Base-by-base conservation (phyloP, 2,797 vertebrate genomes). In the Triplophysa bombifrons region DNA sequence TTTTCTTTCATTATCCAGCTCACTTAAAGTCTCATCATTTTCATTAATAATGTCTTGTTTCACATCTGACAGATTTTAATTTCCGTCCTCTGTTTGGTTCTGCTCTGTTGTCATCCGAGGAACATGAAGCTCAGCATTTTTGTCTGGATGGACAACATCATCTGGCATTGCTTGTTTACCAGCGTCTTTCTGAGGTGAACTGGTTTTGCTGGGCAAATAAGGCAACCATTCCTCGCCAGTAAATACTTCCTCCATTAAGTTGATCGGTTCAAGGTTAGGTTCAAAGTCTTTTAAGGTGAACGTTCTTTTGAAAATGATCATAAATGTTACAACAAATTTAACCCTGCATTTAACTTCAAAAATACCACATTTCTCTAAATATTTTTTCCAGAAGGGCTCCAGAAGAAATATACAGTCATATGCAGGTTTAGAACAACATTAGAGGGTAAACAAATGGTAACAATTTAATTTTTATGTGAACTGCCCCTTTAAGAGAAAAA, bases 241-340 rank as follows among this genome's bases (percentile, higher is more conserved):
- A 66, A 87, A 80, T 38, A 90, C 60, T 27, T 88, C 87, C 0
- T 86, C 76, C 79, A 87, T 65, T 70, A 89, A 70, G 46, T 80
- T 81, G 64, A 86, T 81, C 1, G 85, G 61, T 50, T 81, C 83
- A 30, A 80, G 74, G 53, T 81, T 11, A 4, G 85, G 22, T 20
- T 46, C 76, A 67, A 87, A 85, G 60, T 83, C 83, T 41, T 60
- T 76, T 34, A 87, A 77, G n/a, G 81, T 74, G 16, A 83, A 84
- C 2, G 14, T 48, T 69, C 87, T 88, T 83, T 44, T 50, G 22
- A n/a, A 72, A 79, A 50, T 79, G 34, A 78, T 27, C 44, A 50
- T 16, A 65, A 12, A 67, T 16, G n/a, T 69, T 56, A 55, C 6
- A 44, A 58, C 19, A 4, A 73, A 56, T 44, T 20, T 30, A 30